Percentiles rank a stretch among this genome's conserved stretches.
These are phyloP conservation scores for Etheostoma nigrum DNA, from an alignment of 2,797 vertebrate genomes.

Conservation along the genomic window DNA sequence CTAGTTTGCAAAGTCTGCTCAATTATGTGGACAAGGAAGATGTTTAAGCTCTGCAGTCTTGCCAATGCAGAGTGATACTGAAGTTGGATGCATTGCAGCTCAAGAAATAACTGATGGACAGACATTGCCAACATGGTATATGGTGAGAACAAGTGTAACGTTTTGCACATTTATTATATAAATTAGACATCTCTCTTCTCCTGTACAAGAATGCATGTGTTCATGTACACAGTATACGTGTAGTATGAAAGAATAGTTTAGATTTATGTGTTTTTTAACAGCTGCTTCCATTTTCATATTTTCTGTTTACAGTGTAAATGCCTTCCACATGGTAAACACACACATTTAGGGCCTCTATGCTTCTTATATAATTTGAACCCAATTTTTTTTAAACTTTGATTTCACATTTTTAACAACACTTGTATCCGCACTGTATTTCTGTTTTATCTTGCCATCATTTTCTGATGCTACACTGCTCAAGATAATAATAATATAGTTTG, in stretches of 20 bases:
- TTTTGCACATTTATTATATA: slow-evolving; percentile 36
- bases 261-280: slow-evolving; percentile 6
- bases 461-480: neutral
- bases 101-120: slow-evolving; percentile 1
- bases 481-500: slow-evolving; percentile 32
- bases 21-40: neutral
- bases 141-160: neutral
- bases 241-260: slow-evolving; percentile 17
- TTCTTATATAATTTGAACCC: slow-evolving; percentile 3
- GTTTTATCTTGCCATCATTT: slow-evolving; percentile 3
- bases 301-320: slow-evolving; percentile 4
- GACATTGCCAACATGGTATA: neutral
- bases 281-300: slow-evolving; percentile 22
- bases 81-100: slow-evolving; percentile 8
- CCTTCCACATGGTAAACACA: slow-evolving; percentile 14
- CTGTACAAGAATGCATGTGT: slow-evolving; percentile 10
- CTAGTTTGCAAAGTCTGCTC: slow-evolving; percentile 8
- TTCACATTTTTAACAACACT: slow-evolving; percentile 7
- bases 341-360: slow-evolving; percentile 8
- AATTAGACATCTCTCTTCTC: slow-evolving; percentile 2
- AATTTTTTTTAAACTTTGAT: neutral
- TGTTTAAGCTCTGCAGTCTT: neutral
- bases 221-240: slow-evolving; percentile 29
- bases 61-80: neutral
- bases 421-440: neutral